Evolutionary conservation across 2,888 invertebrate species (phyloP).

Genomic region (Steinernema scapterisci): DNA sequence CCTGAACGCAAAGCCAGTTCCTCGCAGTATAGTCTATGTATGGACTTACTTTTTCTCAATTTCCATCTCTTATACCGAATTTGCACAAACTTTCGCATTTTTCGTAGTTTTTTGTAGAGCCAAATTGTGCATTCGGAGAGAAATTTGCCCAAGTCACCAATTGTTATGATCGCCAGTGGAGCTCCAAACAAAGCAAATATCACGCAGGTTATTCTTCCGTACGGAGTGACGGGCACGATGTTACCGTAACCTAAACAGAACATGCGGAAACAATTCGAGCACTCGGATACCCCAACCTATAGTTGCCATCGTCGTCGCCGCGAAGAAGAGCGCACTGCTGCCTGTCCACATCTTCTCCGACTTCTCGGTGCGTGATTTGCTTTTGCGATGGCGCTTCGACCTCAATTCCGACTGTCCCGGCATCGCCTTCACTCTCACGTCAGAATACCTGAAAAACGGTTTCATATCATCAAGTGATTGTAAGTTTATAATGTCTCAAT

Average conservation of each 20-base stretch:
- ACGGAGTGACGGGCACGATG: slow-evolving; percentile 66
- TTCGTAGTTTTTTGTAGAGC: slow-evolving; percentile 60
- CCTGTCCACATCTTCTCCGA: slow-evolving; percentile 67
- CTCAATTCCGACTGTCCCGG: slow-evolving; percentile 40
- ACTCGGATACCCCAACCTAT: slow-evolving; percentile 53
- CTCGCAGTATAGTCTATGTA: background rate
- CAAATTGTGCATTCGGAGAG: slow-evolving; percentile 67
- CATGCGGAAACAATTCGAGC: background rate
- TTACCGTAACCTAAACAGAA: slow-evolving; percentile 62
- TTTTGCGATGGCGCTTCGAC: slow-evolving; percentile 46
- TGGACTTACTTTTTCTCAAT: slow-evolving; percentile 38
- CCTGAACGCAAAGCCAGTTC: slow-evolving; percentile 1
- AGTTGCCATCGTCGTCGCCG: slow-evolving; percentile 68
- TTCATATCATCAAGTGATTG: too few species aligned
- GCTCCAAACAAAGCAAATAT: slow-evolving; percentile 67
- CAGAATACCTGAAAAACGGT: slow-evolving; percentile 58
- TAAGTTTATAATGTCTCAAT: too few species aligned
- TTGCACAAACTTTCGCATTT: slow-evolving; percentile 35
- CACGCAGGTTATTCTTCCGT: slow-evolving; percentile 65
- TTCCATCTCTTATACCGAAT: slow-evolving; percentile 36
- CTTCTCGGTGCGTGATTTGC: slow-evolving; percentile 52
- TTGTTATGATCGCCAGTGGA: slow-evolving; percentile 67
- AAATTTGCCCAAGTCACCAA: slow-evolving; percentile 68
- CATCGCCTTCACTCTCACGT: slow-evolving; percentile 48
- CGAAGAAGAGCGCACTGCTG: slow-evolving; percentile 65